A percentile compares a stretch with the other conserved stretches of the same genome.
Evolutionary conservation across 2,797 vertebrate genomes (phyloP).

Genomic region (Sphaeramia orbicularis): DNA sequence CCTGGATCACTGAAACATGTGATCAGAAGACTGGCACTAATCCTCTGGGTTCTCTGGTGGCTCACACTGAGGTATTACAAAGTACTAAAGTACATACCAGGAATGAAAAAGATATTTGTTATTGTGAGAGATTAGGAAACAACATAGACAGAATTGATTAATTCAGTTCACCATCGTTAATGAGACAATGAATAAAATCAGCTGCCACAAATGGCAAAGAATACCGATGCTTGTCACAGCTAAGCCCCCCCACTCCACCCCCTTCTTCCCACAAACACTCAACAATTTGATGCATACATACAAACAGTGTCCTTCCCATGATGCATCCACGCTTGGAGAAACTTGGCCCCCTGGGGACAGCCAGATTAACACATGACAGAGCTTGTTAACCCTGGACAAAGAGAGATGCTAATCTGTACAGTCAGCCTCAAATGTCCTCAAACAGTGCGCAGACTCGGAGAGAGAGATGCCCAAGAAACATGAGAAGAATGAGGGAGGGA

Average conservation of each 20-base stretch:
- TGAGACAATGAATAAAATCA: conserved; percentile 5
- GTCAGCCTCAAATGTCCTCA: conserved; percentile 68
- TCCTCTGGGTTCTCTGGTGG: conserved; percentile 50
- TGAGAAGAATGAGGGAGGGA: conserved; percentile 45
- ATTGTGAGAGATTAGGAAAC: background rate
- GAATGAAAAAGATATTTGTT: background rate
- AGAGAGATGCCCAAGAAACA: conserved; percentile 37
- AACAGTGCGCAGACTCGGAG: conserved; percentile 35
- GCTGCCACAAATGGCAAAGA: background rate
- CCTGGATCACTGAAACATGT: conserved; percentile 77
- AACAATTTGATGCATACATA: conserved; percentile 28
- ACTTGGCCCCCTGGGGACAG: conserved; percentile 62
- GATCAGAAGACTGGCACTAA: conserved; percentile 69
- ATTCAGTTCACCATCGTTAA: background rate
- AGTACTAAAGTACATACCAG: conserved; percentile 16
- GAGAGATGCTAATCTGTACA: conserved; percentile 83
- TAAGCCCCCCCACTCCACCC: background rate
- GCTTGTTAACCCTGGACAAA: conserved; percentile 87
- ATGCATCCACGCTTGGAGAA: conserved; percentile 42
- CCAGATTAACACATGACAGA: conserved; percentile 86
- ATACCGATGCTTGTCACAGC: background rate
- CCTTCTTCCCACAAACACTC: conserved; percentile 14
- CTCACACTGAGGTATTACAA: conserved; percentile 30
- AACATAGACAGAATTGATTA: background rate
- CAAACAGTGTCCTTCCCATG: conserved; percentile 53